Percentiles rank a stretch among this genome's conserved stretches.
Conservation (phyloP, 2,113 vertebrate genomes). For the Aramus guarauna region DNA sequence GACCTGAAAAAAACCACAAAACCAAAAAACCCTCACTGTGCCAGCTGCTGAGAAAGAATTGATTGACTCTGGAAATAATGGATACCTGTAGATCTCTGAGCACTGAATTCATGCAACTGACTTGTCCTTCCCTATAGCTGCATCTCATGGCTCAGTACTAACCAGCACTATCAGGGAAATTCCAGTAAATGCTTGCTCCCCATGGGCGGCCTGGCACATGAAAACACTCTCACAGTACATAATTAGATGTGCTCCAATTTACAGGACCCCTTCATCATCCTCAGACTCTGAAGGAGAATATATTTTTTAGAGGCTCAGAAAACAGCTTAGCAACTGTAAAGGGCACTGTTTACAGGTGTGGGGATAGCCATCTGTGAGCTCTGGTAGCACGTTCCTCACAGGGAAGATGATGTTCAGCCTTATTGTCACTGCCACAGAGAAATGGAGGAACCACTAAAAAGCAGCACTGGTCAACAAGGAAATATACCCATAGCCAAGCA, state of each 20-base stretch:
- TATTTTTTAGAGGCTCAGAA: background rate
- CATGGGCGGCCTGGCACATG: background rate
- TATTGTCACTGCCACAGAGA: background rate
- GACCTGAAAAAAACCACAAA: background rate
- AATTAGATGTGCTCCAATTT: background rate
- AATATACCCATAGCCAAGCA: background rate
- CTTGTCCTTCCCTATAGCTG: background rate
- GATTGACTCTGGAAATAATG: background rate
- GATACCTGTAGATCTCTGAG: background rate
- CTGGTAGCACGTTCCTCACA: background rate
- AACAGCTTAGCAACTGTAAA: background rate
- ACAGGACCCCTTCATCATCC: background rate
- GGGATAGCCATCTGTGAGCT: background rate
- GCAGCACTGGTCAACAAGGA: background rate
- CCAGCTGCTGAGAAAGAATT: background rate
- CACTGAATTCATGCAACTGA: background rate
- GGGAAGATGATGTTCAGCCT: background rate
- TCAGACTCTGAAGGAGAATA: background rate
- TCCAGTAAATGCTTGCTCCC: rapidly evolving
- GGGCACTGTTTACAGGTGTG: no score
- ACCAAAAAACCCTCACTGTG: background rate
- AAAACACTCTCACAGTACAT: background rate
- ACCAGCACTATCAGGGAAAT: background rate
- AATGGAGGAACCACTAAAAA: background rate
- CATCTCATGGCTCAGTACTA: background rate